phyloP scores from a whole-genome alignment of 2,797 vertebrate genomes.

The Alcedo atthis region DNA sequence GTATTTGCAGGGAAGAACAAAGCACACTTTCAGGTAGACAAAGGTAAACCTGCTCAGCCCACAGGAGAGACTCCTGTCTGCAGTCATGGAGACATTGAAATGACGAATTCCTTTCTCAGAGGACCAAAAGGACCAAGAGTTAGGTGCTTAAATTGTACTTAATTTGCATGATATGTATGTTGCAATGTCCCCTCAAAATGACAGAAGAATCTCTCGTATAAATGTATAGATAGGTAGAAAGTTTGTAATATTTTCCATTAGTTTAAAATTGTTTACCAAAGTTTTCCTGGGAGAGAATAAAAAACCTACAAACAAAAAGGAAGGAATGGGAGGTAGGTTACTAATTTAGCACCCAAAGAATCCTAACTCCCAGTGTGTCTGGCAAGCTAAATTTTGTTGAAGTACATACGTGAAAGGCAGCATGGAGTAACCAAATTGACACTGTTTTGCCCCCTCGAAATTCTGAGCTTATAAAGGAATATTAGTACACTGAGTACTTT shows the following conservation, averaged over 20 bases:
- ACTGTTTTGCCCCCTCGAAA: background rate
- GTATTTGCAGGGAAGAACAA: slow-evolving; percentile 1
- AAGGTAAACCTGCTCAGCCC: background rate
- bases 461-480: background rate
- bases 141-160: background rate
- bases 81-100: slow-evolving; percentile 46
- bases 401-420: background rate
- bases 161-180: background rate
- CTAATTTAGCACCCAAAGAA: background rate
- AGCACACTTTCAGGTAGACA: background rate
- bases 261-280: background rate
- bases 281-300: background rate
- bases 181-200: background rate
- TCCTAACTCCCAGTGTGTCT: background rate
- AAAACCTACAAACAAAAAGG: background rate
- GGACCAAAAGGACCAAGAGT: background rate
- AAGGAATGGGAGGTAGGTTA: background rate
- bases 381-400: background rate
- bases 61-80: slow-evolving; percentile 28
- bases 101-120: slow-evolving; percentile 12
- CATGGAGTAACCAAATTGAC: background rate
- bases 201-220: background rate
- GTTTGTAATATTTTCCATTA: background rate
- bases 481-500: background rate
- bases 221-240: background rate